Evolutionary conservation across 2,888 invertebrate genomes (phyloP).

Genomic region (Rotaria macrura): DNA sequence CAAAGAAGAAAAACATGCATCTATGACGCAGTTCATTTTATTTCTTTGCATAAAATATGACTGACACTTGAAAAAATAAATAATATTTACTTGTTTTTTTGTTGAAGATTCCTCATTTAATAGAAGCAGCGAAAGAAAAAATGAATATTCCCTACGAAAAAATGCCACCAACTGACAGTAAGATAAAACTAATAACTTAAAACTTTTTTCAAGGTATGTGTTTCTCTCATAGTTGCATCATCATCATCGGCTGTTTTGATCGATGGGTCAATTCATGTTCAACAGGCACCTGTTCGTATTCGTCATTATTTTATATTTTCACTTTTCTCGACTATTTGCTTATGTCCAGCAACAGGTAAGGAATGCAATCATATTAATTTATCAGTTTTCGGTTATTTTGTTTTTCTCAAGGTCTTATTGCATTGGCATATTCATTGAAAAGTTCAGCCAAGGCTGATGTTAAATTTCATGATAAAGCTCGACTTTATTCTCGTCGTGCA

Average conservation of each 20-base stretch:
- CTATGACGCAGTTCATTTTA: background rate
- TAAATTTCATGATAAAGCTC: slow-evolving; percentile 5
- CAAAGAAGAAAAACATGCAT: background rate
- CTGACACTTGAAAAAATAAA: too few species aligned
- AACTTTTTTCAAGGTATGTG: background rate
- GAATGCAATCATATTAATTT: too few species aligned
- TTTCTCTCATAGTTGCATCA: background rate
- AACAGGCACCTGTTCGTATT: background rate
- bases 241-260: background rate
- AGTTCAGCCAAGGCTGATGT: slow-evolving; percentile 3
- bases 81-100: too few species aligned
- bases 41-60: background rate
- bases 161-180: background rate
- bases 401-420: background rate
- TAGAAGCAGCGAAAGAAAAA: background rate
- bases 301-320: slow-evolving; percentile 22
- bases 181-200: background rate
- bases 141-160: background rate
- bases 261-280: background rate
- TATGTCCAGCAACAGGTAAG: slow-evolving; percentile 16
- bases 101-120: background rate
- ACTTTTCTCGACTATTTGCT: background rate
- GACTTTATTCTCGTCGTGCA: slow-evolving; percentile 5
- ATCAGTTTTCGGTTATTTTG: background rate
- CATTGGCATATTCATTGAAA: slow-evolving; percentile 20